Evolutionary conservation across 2,113 vertebrate species (phyloP), one percentile per base, ranked within the genome.

Genomic region (Nansenia antarctica): DNA sequence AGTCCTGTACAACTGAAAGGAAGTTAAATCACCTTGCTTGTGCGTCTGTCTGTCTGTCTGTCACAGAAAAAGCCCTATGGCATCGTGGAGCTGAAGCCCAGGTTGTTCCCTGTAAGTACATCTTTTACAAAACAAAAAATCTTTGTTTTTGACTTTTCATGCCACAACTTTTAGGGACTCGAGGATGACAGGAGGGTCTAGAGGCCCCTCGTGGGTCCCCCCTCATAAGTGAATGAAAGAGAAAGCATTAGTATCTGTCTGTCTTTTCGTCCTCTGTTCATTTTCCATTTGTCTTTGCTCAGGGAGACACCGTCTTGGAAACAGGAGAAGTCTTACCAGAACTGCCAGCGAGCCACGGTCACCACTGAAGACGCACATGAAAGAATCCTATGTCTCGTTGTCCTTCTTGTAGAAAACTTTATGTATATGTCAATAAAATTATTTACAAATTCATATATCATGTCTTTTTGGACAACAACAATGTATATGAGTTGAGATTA

Each of bases 271-370:
- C 18, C 39, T 47, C 58, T 29, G 4, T 62, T 15, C 8, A 37
- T 69, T 64, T 14, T 62, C 7, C 3, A 34, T 45, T 83, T 75
- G 59, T 72, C 76, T 26, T 83, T 82, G 64, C 76, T 82, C 64
- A 97, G 95, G 96, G 96, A 72, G 95, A 97, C 82, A 90, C 32
- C 55, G 85, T 95, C 81, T 15, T 92, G 85, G 96, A 97, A 82
- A 96, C 95, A 0, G 94, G 93, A 18, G 93, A 96, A 89, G 87
- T 94, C 81, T 57, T 96, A 83, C 93, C 93, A 70, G 87, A 89
- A 69, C 81, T 96, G 39, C 92, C 92, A 27, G 90, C 91, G 37
- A 69, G 35, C 42, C 85, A 92, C 53, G 72, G 82, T 32, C 94
- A 96, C 85, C 93, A 96, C 37, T 96, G 84, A 94, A 73, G 75